phyloP scores from a whole-genome alignment of 2,888 invertebrate species.

The Hypsopygia costalis region DNA sequence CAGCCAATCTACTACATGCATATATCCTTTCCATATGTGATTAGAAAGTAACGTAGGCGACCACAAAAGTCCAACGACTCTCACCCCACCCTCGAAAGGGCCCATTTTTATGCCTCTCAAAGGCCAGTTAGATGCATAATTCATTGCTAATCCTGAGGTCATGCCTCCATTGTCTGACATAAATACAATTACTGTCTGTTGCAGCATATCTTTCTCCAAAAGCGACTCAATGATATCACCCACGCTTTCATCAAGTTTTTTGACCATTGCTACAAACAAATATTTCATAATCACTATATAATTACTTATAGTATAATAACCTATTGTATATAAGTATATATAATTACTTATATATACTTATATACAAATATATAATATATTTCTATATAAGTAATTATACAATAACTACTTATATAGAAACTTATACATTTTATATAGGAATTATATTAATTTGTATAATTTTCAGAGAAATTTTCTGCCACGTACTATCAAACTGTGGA shows the following conservation, averaged over 20 bases:
- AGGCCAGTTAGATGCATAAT: conserved; percentile 90
- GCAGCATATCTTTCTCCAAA: conserved; percentile 83
- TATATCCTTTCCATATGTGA: conserved; percentile 70
- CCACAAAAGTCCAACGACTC: conserved; percentile 87
- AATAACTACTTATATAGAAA: too few relatives aligned
- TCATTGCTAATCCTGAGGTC: conserved; percentile 84
- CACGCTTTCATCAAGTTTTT: conserved; percentile 91
- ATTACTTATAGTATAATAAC: too few relatives aligned
- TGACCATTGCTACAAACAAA: conserved; percentile 86
- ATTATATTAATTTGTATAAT: too few relatives aligned
- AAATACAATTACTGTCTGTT: conserved; percentile 92
- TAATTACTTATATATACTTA: too few relatives aligned
- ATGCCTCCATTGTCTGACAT: conserved; percentile 94
- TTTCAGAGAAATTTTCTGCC: too few relatives aligned
- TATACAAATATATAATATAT: too few relatives aligned
- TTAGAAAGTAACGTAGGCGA: conserved; percentile 55
- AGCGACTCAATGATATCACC: conserved; percentile 88
- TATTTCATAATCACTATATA: too few relatives aligned
- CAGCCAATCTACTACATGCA: conserved; percentile 91
- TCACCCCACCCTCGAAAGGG: conserved; percentile 91
- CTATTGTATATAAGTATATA: too few relatives aligned
- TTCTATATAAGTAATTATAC: too few relatives aligned
- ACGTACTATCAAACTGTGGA: too few relatives aligned
- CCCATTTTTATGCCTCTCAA: conserved; percentile 87
- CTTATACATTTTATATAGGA: too few relatives aligned